Percentiles rank a stretch among this genome's conserved stretches.
These are phyloP conservation scores for Cynodonichthys magdalenae DNA, from an alignment of 2,797 vertebrate species.

Conservation along the genomic window DNA sequence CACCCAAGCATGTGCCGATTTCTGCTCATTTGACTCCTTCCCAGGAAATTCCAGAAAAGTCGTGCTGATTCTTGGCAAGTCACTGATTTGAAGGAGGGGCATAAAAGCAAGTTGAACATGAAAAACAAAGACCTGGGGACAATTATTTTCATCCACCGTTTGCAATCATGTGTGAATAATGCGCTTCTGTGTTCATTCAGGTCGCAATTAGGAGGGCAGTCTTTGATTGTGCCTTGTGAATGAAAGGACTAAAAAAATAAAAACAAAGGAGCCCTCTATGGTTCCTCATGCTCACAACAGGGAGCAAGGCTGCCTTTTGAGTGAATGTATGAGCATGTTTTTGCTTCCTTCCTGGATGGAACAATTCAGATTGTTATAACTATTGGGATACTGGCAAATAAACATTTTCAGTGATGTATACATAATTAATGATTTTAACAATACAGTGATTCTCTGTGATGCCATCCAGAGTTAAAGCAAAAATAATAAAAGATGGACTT, in stretches of 20 bases:
- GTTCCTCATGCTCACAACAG: conserved; percentile 24
- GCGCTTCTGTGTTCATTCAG: conserved; percentile 55
- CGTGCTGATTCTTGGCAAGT: conserved; percentile 46
- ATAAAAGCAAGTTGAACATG: conserved; percentile 31
- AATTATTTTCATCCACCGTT: conserved; percentile 62
- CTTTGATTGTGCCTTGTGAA: conserved; percentile 49
- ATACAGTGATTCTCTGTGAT: conserved; percentile 15
- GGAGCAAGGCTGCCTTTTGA: conserved; percentile 26
- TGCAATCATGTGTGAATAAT: conserved; percentile 67
- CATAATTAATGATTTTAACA: not conserved
- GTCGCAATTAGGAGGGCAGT: conserved; percentile 61
- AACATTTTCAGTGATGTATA: not conserved
- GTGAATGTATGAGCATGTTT: conserved; percentile 10
- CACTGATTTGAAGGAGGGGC: conserved; percentile 28
- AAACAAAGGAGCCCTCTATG: conserved; percentile 40
- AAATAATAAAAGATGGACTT: conserved; percentile 50
- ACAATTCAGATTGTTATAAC: not conserved
- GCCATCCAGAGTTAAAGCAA: conserved; percentile 30
- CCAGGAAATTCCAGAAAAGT: conserved; percentile 53
- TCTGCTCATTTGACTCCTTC: conserved; percentile 26
- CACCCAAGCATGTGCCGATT: conserved; percentile 29
- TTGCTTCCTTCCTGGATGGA: conserved; percentile 5
- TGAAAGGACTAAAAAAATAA: conserved; percentile 54
- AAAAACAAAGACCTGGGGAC: conserved; percentile 57
- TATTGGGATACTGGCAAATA: conserved; percentile 10